A percentile compares a stretch with the other conserved stretches of the same genome.
Conservation (phyloP, 2,888 invertebrate genomes). For the Bruchidius siliquastri region DNA sequence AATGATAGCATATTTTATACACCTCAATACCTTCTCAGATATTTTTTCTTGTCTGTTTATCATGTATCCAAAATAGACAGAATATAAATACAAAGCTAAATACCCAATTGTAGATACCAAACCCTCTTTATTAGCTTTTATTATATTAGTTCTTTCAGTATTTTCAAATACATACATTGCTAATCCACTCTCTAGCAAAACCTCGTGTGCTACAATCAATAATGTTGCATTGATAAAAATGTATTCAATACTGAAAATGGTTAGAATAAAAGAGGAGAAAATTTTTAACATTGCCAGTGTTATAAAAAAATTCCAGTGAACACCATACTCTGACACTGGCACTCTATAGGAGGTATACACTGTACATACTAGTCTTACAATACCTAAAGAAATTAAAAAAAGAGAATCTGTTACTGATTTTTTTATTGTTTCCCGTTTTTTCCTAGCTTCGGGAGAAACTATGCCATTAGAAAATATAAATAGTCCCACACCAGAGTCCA, state of each 20-base stretch:
- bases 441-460: slow-evolving; percentile 57
- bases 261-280: slow-evolving; percentile 59
- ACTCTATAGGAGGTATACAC: slow-evolving; percentile 74
- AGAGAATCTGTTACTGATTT: slow-evolving; percentile 44
- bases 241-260: slow-evolving; percentile 50
- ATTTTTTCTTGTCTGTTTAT: slow-evolving; percentile 43
- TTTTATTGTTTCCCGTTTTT: slow-evolving; percentile 33
- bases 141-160: slow-evolving; percentile 54
- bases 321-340: slow-evolving; percentile 89
- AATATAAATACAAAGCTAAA: slow-evolving; percentile 74
- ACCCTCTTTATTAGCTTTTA: slow-evolving; percentile 89
- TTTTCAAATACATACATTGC: slow-evolving; percentile 65
- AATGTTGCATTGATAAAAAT: slow-evolving; percentile 55
- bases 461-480: slow-evolving; percentile 79
- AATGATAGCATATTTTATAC: slow-evolving; percentile 9
- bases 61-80: slow-evolving; percentile 59
- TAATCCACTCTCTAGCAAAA: slow-evolving; percentile 57
- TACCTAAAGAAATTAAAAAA: slow-evolving; percentile 58
- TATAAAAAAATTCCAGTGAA: slow-evolving; percentile 98
- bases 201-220: slow-evolving; percentile 62
- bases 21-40: slow-evolving; percentile 1
- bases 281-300: slow-evolving; percentile 83
- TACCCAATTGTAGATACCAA: slow-evolving; percentile 82
- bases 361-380: slow-evolving; percentile 57
- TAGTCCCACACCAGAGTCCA: slow-evolving; percentile 94